Evolutionary conservation across 2,888 invertebrate genomes (phyloP).

Genomic region (Ennomos quercinarius): DNA sequence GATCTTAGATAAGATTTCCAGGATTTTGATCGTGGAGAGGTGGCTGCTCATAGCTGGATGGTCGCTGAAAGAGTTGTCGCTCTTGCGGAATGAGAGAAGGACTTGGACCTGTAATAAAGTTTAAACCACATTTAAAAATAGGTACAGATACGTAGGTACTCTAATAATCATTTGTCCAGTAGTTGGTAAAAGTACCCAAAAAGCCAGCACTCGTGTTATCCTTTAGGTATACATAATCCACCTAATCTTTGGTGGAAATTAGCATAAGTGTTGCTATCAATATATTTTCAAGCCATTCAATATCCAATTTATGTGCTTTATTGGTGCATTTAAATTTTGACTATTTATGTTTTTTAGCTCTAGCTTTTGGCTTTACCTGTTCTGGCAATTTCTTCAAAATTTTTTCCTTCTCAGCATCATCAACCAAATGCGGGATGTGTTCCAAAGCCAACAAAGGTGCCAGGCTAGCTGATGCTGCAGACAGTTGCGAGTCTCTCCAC

Average conservation of each 20-base stretch:
- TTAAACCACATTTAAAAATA: neutral
- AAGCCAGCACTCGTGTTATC: too few relatives aligned
- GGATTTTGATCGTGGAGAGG: conserved; percentile 84
- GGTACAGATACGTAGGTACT: neutral
- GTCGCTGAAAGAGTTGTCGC: conserved; percentile 88
- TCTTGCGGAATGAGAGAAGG: conserved; percentile 86
- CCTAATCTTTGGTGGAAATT: too few relatives aligned
- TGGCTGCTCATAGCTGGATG: conserved; percentile 87
- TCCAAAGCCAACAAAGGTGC: conserved; percentile 85
- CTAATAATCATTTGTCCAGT: neutral
- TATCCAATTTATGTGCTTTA: too few relatives aligned
- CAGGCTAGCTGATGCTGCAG: conserved; percentile 85
- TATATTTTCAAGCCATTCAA: too few relatives aligned
- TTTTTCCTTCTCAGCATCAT: conserved; percentile 78
- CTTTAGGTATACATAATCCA: too few relatives aligned
- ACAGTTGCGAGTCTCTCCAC: conserved; percentile 77
- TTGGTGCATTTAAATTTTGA: too few relatives aligned
- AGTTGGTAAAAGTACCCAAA: neutral
- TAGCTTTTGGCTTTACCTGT: conserved; percentile 65
- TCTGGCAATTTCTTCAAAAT: conserved; percentile 83
- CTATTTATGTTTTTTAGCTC: too few relatives aligned
- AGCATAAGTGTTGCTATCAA: too few relatives aligned
- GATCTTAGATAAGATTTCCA: conserved; percentile 86
- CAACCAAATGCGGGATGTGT: conserved; percentile 81
- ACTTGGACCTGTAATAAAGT: conserved; percentile 82